phyloP scores from a whole-genome alignment of 2,797 vertebrate genomes.

The Labeo calbasu region DNA sequence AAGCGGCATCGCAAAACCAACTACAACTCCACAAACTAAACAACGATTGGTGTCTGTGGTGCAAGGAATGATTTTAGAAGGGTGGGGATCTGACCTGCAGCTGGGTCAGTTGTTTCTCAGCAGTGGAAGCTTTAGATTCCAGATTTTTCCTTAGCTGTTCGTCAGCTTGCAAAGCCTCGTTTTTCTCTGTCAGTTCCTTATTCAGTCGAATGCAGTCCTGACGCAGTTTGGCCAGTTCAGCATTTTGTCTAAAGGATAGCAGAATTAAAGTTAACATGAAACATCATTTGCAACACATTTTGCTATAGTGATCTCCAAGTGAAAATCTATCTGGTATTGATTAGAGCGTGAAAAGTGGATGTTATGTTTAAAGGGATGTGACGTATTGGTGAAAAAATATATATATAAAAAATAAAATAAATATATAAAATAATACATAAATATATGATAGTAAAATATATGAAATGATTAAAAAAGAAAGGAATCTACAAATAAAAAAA shows the following conservation, averaged over 20 bases:
- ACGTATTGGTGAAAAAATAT: no score
- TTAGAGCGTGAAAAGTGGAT: neutral
- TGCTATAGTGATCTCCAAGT: neutral
- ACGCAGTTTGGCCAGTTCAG: conserved; percentile 90
- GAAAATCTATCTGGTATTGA: neutral
- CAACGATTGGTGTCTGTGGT: neutral
- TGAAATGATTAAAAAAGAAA: no score
- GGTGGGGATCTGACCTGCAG: conserved; percentile 81
- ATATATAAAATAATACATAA: no score
- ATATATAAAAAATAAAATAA: no score
- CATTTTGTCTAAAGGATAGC: conserved; percentile 84
- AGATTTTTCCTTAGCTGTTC: conserved; percentile 85
- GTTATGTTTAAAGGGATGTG: neutral
- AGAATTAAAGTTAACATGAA: neutral
- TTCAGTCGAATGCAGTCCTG: conserved; percentile 89
- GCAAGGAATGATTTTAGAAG: neutral
- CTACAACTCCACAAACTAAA: neutral
- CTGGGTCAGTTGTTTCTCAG: conserved; percentile 85
- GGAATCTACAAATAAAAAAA: no score
- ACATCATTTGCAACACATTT: neutral
- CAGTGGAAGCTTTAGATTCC: conserved; percentile 80
- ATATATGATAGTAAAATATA: no score
- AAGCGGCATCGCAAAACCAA: neutral
- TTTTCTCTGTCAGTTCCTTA: conserved; percentile 90
- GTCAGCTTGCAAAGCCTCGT: conserved; percentile 81